Base-by-base conservation (phyloP, 2,797 vertebrate genomes). In the Coregonus ussuriensis region DNA sequence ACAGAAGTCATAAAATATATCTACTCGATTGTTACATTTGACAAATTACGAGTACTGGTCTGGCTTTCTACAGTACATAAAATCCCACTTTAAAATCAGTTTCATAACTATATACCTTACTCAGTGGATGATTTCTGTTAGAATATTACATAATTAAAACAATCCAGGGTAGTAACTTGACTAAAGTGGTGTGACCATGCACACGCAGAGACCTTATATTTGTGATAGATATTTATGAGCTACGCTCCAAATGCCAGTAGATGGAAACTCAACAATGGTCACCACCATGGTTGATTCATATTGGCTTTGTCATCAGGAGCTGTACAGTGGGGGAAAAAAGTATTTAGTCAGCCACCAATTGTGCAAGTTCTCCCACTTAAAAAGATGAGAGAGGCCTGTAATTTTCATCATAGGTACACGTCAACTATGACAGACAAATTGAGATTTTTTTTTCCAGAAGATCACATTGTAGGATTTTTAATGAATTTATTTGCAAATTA, bases 41-140 rank as follows among this genome's bases (percentile, higher is more conserved):
- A 70, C 68, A 47, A 35, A 70, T 16, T 35, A 41, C 3, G 6
- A 47, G n/a, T 70, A 70, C n/a, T 47, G 68, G 16, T 35, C 67
- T 70, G 67, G 33, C 18, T 70, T 37, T 70, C 35, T 47, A 70
- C 35, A 67, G 13, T 14, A 70, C 18, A 70, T 67, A 67, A 29
- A 35, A 11, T 25, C 25, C 63, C 11, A 65, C 13, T 1, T 68
- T 37, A 68, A 68, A 35, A 33, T 5, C 21, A 31, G 25, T 5
- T 66, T 4, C 25, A 25, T 25, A 31, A 67, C 13, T 15, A 31
- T 67, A 31, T 15, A 35, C 41, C 41, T 47, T 47, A 41, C 41
- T 25, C 25, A 67, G 65, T 66, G 25, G 65, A 33, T 35, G 11
- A 35, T 18, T 67, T 15, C 59, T 33, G 13, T 37, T 67, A 33